Base-by-base conservation (phyloP, 2,113 vertebrate genomes). In the Podarcis raffonei region DNA sequence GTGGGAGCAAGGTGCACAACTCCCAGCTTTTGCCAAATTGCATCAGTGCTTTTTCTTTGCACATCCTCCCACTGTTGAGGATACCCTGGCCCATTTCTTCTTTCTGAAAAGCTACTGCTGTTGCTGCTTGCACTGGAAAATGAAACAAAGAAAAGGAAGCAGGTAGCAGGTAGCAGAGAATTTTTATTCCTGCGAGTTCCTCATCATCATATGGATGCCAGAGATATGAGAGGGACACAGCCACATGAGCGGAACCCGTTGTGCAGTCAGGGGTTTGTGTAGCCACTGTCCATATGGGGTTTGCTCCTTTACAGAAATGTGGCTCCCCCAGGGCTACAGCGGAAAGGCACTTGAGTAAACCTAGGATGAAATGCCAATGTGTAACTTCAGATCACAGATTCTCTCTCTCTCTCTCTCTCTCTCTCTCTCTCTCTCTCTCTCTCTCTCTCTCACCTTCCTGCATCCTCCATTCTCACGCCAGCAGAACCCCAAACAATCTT, bases 1-100 rank as follows among this genome's bases (percentile, higher is more conserved):
- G 72, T 35, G 72, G 72, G 72, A 77, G 30, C 2, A 0, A 0
- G 0, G 0, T 0, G 12, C 72, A 0, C 30, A 53, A 30, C 84
- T 48, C 53, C 13, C n/a, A 2, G 27, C 15, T 74, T 66, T 82
- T 25, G 78, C 81, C 57, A 81, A 32, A 81, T 59, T 62, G n/a
- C 22, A 59, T 59, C 5, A 18, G n/a, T 81, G 30, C 27, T 80
- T 0, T 72, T 35, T 13, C n/a, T 22, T 62, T 48, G 42, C 30
- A 32, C 57, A 12, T 59, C 59, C 8, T 65, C 57, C 25, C 27
- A 20, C 23, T 20, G 20, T 71, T 72, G 27, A 77, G 30, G 59
- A 66, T 66, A 65, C 32, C 57, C 59, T 37, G 11, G 59, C 32
- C 76, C 32, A 37, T 11, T 82, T 82, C 32, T 82, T 82, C 59